These are phyloP conservation scores for Hippoglossus stenolepis DNA, from an alignment of 2,113 vertebrate genomes.

Conservation along the genomic window DNA sequence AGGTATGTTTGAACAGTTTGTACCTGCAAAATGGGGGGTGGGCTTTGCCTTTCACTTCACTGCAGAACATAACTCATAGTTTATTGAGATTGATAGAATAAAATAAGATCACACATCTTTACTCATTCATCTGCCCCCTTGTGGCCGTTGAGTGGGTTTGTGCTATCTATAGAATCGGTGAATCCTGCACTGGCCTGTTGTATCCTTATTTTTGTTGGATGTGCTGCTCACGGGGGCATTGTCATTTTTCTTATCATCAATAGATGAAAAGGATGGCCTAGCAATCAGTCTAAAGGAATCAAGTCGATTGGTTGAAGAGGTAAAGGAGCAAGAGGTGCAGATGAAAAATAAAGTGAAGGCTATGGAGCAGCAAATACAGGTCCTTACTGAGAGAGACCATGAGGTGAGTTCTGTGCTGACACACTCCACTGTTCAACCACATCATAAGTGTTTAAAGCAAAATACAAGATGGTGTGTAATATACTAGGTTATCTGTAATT, in stretches of 20 bases:
- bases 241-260: background rate
- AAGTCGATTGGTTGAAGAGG: conserved; percentile 85
- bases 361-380: conserved; percentile 88
- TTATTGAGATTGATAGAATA: background rate
- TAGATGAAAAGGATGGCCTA: conserved; percentile 95
- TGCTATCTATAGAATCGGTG: background rate
- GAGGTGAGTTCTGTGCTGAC: conserved; percentile 77
- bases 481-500: background rate
- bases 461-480: background rate
- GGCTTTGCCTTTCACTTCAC: background rate
- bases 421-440: background rate
- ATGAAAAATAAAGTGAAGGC: conserved; percentile 88
- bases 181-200: background rate
- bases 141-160: conserved; percentile 8
- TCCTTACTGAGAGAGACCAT: conserved; percentile 86
- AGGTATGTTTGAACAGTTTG: conserved; percentile 80
- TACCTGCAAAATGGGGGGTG: background rate
- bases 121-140: conserved; percentile 23
- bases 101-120: background rate
- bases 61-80: background rate
- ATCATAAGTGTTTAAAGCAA: background rate
- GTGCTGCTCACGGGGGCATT: background rate
- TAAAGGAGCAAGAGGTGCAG: conserved; percentile 87
- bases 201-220: background rate
- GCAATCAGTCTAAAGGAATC: conserved; percentile 89